Evolutionary conservation across 2,113 vertebrate genomes (phyloP).

Genomic region (Bathybates hornii): DNA sequence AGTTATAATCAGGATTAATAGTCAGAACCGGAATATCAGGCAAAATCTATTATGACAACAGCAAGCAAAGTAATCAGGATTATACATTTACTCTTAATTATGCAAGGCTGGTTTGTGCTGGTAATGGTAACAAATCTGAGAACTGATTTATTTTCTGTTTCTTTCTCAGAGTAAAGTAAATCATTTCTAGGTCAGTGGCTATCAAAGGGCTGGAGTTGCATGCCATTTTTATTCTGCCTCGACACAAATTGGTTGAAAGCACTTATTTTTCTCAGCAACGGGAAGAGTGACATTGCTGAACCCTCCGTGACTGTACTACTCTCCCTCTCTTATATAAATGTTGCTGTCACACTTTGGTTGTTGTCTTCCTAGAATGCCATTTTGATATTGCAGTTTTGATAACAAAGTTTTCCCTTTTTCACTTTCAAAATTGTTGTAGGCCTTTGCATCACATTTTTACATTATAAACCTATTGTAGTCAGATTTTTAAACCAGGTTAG

Average conservation of each 20-base stretch:
- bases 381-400: neutral
- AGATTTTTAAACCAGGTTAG: neutral
- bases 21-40: neutral
- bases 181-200: conserved; percentile 66
- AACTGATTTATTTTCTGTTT: conserved; percentile 33
- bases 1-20: neutral
- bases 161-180: conserved; percentile 35
- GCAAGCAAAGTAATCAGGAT: conserved; percentile 12
- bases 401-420: neutral
- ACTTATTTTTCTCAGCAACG: conserved; percentile 18
- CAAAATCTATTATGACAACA: neutral
- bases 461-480: neutral
- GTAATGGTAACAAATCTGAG: conserved; percentile 12
- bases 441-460: neutral
- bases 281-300: conserved; percentile 21
- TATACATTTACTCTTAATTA: conserved; percentile 9
- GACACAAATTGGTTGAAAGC: conserved; percentile 54
- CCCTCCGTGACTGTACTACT: neutral
- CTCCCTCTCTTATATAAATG: conserved; percentile 14
- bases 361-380: neutral
- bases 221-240: conserved; percentile 59
- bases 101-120: neutral
- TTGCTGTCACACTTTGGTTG: neutral
- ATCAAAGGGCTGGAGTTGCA: conserved; percentile 55
- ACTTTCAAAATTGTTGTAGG: neutral